Conservation (phyloP, 2,797 vertebrate species). For the Sebastes variabilis region DNA sequence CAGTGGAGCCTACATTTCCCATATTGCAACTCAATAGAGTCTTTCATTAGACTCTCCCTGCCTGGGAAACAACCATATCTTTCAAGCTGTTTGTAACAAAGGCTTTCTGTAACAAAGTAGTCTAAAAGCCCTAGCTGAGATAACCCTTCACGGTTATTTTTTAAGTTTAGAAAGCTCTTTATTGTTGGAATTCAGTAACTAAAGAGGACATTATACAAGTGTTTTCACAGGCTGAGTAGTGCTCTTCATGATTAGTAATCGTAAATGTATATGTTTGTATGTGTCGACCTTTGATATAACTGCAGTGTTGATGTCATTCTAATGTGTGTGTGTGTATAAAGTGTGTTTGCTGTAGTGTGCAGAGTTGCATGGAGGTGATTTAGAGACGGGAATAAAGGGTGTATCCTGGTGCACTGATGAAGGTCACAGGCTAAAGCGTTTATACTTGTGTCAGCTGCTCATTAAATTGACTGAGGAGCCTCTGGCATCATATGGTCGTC, state of each 20-base stretch:
- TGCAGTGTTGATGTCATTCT: neutral
- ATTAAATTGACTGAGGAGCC: slow-evolving; percentile 42
- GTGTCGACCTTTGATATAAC: neutral
- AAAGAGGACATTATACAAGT: neutral
- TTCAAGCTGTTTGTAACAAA: neutral
- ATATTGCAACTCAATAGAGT: neutral
- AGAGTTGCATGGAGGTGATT: neutral
- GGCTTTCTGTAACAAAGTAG: neutral
- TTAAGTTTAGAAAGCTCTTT: neutral
- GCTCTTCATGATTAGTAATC: neutral
- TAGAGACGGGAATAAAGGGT: slow-evolving; percentile 5
- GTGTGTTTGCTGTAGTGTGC: neutral
- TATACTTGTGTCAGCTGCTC: slow-evolving; percentile 34
- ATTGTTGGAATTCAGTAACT: neutral
- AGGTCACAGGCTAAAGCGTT: slow-evolving; percentile 40
- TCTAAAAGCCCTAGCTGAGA: neutral
- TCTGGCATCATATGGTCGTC: slow-evolving; percentile 12
- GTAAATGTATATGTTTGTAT: neutral
- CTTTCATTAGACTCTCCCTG: neutral
- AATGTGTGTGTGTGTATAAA: neutral
- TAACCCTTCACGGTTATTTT: neutral
- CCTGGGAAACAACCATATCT: neutral
- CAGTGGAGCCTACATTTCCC: neutral
- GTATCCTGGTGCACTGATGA: slow-evolving; percentile 13
- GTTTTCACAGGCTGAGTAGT: neutral